Evolutionary conservation across 2,797 vertebrate genomes (phyloP), one percentile per base, ranked within the genome.

Genomic region (Aratinga solstitialis): DNA sequence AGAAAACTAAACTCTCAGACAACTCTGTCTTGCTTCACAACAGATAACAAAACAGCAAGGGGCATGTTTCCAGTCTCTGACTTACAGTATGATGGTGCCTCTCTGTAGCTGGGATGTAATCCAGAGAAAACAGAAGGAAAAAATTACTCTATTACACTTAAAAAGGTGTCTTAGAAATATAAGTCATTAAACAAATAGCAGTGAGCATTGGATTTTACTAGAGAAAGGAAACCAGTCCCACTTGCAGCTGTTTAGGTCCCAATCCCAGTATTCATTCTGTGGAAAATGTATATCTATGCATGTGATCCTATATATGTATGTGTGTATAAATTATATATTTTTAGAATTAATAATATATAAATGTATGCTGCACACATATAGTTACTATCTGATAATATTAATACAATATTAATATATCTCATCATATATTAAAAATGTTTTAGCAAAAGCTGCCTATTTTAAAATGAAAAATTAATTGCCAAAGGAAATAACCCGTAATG

Each of bases 111-210:
- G 93, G 85, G 92, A 93, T 89, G 24, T 36, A 84, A 80, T 87
- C 69, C 88, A 97, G 90, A 75, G 32, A 90, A 95, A 95, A 94
- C 40, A 95, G 68, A 93, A 93, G 82, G 87, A 81, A 95, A 96
- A 96, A 96, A 73, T 74, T 93, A 65, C 58, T 83, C 67, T 81
- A 59, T 91, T 80, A 63, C 20, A 21, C 45, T 94, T 66, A 13
- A 95, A 87, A 87, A 96, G 19, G 74, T 93, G 83, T 93, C 80
- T 93, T 86, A 80, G 92, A 96, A 95, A 93, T 90, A 97, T 85
- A 97, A 95, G 96, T 97, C 87, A 87, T 91, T 97, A 97, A 96
- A 68, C 87, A 96, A 97, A 95, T 36, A 97, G 51, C 82, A 97
- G 83, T 40, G 97, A 97, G 79, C 58, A 67, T 54, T 81, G 48